Conservation (phyloP, 2,113 vertebrate genomes). For the Mormyrus iriodes region DNA sequence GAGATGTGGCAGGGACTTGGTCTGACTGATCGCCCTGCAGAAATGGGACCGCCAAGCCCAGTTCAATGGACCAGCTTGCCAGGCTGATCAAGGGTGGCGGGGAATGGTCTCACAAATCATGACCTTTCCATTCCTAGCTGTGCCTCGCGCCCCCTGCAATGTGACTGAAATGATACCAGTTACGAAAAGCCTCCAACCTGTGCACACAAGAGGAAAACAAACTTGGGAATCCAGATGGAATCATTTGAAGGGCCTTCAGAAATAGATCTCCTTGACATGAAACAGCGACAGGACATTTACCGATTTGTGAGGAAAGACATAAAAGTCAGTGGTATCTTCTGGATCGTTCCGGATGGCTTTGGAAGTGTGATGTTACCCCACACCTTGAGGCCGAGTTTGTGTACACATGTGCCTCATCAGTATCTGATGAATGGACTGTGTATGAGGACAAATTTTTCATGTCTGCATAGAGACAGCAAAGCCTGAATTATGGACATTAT, state of each 20-base stretch:
- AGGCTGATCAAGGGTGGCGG: background rate
- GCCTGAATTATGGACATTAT: background rate
- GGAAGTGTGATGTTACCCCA: background rate
- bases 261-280: constrained; percentile 23
- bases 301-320: background rate
- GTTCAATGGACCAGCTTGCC: background rate
- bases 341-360: background rate
- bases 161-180: constrained; percentile 27
- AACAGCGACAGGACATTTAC: constrained; percentile 21
- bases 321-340: background rate
- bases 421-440: background rate
- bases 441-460: background rate
- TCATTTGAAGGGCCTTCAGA: constrained; percentile 16
- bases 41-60: background rate
- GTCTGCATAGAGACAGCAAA: background rate
- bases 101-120: constrained; percentile 18
- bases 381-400: background rate
- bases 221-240: background rate
- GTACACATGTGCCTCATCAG: background rate
- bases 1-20: background rate
- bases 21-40: background rate
- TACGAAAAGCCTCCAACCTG: constrained; percentile 11
- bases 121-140: constrained; percentile 33
- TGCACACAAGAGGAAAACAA: constrained; percentile 5
- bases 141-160: constrained; percentile 20